Evolutionary conservation across 2,113 vertebrate genomes (phyloP), one percentile per base, ranked within the genome.

Genomic region (Struthidea cinerea): DNA sequence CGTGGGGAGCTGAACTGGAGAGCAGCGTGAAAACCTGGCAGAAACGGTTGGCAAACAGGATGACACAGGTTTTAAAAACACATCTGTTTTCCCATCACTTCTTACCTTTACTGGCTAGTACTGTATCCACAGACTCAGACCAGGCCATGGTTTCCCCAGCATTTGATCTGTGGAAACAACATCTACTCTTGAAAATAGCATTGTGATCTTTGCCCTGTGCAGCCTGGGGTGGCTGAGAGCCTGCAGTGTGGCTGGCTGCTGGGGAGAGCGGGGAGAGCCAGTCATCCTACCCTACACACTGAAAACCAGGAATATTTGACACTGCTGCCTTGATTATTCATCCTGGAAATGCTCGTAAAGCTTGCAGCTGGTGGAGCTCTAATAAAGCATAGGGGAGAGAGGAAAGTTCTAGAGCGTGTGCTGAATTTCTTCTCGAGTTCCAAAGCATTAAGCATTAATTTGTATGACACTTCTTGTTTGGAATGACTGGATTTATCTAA

Each of bases 181-280:
- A 99, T 96, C 99, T 99, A 96, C 97, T 98, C 99, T 98, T 99
- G 99, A 99, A 99, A 99, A 99, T 98, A 99, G 97, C 97, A 98
- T 98, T 96, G 94, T 97, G 98, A 98, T 98, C 98, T 98, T 98
- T 98, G 96, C 97, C 97, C 96, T 92, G 84, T 89, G 69, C 87
- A 93, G 83, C 91, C 79, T 70, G 17, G 65, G 61, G 78, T 89
- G 68, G 71, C 80, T 85, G 15, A 68, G 28, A 52, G 13, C 60
- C 42, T 86, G 3, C 4, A 44, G 22, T 13, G 27, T 37, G 75
- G 1, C 18, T 52, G 16, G 12, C n/a, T 60, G 33, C 65, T 24
- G 11, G 47, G 35, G 17, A 28, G 52, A 94, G 68, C 6, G 67
- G 53, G 27, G n/a, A 6, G 27, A 64, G 37, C 32, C 42, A 42